phyloP scores from a whole-genome alignment of 2,113 vertebrate species.

The Prunella himalayana region DNA sequence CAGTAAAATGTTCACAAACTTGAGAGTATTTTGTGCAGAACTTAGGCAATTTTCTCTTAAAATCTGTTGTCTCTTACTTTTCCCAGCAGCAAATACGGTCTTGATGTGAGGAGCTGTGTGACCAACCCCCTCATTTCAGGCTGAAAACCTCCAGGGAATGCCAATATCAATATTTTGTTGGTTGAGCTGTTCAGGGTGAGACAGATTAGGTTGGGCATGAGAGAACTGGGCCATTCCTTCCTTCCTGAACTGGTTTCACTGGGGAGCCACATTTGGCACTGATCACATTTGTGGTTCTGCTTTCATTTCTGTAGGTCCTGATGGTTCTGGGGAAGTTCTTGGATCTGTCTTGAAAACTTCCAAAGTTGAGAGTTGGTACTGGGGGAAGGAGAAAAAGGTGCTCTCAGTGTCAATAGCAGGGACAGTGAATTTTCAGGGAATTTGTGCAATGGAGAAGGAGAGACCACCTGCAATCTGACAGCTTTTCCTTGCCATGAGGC shows the following conservation, averaged over 20 bases:
- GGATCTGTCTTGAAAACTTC: not conserved
- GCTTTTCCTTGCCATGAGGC: not conserved
- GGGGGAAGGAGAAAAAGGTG: not conserved
- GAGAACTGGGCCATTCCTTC: not conserved
- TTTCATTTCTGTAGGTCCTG: not conserved
- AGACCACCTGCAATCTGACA: not conserved
- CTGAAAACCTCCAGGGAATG: not conserved
- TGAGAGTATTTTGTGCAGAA: not conserved
- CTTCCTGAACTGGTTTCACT: not conserved
- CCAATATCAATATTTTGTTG: not conserved
- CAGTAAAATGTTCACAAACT: not conserved
- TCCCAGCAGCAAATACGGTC: not conserved
- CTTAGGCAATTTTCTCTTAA: not conserved
- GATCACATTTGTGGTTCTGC: not conserved
- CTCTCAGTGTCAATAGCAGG: fast-evolving
- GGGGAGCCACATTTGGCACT: not conserved
- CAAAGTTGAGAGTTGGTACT: not conserved
- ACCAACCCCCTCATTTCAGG: not conserved
- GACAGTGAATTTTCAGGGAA: not conserved
- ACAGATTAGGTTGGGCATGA: not conserved
- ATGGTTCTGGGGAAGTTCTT: not conserved
- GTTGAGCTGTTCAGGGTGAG: not conserved
- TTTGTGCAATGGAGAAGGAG: not conserved
- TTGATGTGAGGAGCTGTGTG: not conserved
- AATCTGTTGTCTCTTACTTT: not conserved